Conservation (phyloP, 2,797 vertebrate species). For the Enteromius anoplus region DNA sequence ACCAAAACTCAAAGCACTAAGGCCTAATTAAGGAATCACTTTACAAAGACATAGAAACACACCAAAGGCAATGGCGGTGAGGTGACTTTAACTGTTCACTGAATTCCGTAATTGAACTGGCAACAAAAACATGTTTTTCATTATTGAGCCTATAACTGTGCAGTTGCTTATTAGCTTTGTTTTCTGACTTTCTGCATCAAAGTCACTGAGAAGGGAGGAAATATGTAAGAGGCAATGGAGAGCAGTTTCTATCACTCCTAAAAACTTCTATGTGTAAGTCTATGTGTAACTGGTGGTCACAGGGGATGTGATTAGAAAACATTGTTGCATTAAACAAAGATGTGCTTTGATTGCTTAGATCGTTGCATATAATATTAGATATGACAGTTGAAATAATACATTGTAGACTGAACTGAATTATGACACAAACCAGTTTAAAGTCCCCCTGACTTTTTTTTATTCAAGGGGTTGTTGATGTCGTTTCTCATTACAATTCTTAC, state of each 20-base stretch:
- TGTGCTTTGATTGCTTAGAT: neutral
- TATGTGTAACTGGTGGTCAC: neutral
- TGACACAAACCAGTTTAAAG: neutral
- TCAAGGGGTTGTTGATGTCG: neutral
- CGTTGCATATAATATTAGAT: neutral
- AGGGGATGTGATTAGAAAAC: neutral
- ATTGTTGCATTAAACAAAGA: neutral
- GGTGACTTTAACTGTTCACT: neutral
- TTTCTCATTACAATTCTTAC: neutral
- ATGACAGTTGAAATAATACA: neutral
- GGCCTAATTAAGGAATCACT: neutral
- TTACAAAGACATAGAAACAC: neutral
- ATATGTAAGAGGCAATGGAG: neutral
- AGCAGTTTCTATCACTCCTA: neutral
- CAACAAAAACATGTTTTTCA: neutral
- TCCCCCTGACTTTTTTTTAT: neutral
- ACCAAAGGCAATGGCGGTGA: neutral
- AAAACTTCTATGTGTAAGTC: neutral
- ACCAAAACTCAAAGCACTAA: neutral
- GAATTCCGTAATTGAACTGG: neutral
- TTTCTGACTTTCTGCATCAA: neutral
- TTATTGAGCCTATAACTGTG: neutral
- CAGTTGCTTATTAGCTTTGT: neutral
- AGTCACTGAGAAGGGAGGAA: neutral
- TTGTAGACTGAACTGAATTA: neutral